These are phyloP conservation scores for Oreochromis grahami DNA, from an alignment of 2,797 vertebrate genomes.

Conservation along the genomic window DNA sequence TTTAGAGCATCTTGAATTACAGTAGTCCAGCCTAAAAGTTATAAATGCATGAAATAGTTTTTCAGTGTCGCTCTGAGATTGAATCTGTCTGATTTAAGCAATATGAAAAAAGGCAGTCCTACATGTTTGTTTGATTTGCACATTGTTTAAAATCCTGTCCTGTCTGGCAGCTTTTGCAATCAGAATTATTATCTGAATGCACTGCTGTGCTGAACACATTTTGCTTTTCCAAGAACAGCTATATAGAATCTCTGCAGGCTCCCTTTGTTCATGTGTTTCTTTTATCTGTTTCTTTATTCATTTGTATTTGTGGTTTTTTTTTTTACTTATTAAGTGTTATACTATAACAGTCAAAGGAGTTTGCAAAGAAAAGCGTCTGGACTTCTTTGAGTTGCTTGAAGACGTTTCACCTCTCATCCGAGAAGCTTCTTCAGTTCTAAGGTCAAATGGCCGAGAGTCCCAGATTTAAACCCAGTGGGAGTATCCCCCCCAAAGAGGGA, in stretches of 20 bases:
- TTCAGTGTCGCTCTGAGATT: background rate
- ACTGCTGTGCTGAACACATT: background rate
- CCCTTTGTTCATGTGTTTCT: background rate
- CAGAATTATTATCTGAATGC: background rate
- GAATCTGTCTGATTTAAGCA: background rate
- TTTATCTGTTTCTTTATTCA: background rate
- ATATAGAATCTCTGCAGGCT: background rate
- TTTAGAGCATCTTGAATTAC: background rate
- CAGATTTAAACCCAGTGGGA: too few relatives aligned
- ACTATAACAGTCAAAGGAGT: background rate
- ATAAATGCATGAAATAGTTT: background rate
- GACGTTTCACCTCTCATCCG: too few relatives aligned
- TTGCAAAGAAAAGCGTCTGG: too few relatives aligned
- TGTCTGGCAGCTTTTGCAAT: too few relatives aligned
- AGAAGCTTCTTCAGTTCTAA: too few relatives aligned
- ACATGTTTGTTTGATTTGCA: background rate
- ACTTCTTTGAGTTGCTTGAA: too few relatives aligned
- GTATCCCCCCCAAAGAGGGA: too few relatives aligned
- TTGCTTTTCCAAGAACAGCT: background rate
- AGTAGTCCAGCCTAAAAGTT: background rate
- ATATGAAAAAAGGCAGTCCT: background rate
- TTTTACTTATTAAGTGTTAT: background rate
- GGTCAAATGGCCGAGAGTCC: too few relatives aligned
- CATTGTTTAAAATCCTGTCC: background rate
- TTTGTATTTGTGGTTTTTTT: background rate